These are phyloP conservation scores for Cisticola juncidis DNA, from an alignment of 2,113 vertebrate species.

Conservation along the genomic window DNA sequence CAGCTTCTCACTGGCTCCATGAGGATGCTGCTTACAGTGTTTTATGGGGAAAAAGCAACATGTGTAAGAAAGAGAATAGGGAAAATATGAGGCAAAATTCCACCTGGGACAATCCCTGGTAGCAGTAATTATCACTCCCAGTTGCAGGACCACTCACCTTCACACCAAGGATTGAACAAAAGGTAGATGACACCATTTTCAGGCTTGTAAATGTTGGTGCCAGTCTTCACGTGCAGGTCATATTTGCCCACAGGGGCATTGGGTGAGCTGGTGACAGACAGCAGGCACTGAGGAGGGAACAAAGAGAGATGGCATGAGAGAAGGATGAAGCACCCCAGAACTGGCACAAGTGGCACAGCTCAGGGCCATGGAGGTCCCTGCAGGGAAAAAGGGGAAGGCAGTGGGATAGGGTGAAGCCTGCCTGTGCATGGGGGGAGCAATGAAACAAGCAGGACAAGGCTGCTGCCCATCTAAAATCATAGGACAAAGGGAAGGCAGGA, in stretches of 20 bases:
- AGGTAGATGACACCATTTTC: conserved; percentile 33
- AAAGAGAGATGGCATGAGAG: background rate
- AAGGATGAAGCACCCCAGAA: background rate
- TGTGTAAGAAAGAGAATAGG: background rate
- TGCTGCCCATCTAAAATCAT: background rate
- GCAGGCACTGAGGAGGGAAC: conserved; percentile 43
- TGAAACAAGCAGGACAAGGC: background rate
- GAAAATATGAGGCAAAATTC: background rate
- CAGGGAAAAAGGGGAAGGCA: background rate
- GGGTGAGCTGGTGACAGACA: conserved; percentile 47
- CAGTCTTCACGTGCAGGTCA: conserved; percentile 29
- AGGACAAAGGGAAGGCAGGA: background rate
- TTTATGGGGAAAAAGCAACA: background rate
- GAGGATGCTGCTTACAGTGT: background rate
- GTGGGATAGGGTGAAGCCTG: fast-evolving
- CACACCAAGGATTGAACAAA: conserved; percentile 76
- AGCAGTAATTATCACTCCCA: background rate
- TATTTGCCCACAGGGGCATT: conserved; percentile 64
- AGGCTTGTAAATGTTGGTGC: background rate
- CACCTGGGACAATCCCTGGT: background rate
- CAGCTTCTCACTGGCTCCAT: background rate
- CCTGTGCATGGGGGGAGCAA: fast-evolving
- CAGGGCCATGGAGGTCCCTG: fast-evolving
- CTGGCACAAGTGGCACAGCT: fast-evolving
- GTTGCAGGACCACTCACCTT: conserved; percentile 30